These are phyloP conservation scores for Serilophus lunatus DNA, from an alignment of 2,113 vertebrate species.

Conservation along the genomic window DNA sequence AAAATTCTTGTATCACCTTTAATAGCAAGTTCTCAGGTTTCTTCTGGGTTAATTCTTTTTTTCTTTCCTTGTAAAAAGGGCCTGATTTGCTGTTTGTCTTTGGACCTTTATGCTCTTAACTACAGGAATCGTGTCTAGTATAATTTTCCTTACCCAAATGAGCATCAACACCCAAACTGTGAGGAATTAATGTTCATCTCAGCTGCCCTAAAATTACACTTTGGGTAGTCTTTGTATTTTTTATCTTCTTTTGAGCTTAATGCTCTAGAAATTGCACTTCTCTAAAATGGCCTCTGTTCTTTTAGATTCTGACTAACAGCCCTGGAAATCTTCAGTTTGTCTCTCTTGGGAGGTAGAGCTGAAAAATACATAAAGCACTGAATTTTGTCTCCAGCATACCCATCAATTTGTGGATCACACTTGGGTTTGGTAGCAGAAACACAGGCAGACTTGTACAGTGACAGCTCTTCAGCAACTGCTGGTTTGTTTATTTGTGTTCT, in stretches of 20 bases:
- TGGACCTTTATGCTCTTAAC: background rate
- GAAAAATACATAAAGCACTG: background rate
- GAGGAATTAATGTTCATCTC: background rate
- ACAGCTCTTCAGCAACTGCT: background rate
- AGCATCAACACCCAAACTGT: too few species aligned
- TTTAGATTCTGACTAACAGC: background rate
- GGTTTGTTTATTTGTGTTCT: conserved; percentile 48
- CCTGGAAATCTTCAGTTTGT: background rate
- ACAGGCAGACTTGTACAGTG: background rate
- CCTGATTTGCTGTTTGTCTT: background rate
- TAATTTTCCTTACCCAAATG: background rate
- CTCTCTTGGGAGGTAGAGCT: background rate
- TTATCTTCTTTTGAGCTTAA: background rate
- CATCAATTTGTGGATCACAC: background rate
- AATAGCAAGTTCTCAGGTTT: background rate
- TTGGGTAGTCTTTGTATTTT: background rate
- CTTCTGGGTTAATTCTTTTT: background rate
- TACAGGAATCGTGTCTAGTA: background rate
- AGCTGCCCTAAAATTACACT: background rate
- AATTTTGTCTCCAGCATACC: background rate
- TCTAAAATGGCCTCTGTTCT: background rate
- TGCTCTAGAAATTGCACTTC: background rate
- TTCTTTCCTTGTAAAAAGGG: background rate
- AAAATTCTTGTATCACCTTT: background rate
- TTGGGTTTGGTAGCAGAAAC: conserved; percentile 21